Conservation (phyloP, 2,888 invertebrate species). For the Emmelina monodactyla region DNA sequence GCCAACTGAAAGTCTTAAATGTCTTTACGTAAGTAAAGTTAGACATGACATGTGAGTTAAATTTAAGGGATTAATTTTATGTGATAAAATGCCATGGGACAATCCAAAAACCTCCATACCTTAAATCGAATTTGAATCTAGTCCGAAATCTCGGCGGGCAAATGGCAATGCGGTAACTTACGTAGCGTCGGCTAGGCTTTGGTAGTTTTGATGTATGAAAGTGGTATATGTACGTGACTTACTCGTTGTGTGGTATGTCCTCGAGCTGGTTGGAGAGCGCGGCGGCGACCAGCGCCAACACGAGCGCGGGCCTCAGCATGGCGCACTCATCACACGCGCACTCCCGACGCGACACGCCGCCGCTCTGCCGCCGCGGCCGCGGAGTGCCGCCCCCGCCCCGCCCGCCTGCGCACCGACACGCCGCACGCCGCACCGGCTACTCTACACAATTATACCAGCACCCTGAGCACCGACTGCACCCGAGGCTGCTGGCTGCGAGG, state of each 20-base stretch:
- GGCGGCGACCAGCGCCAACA: slow-evolving; percentile 37
- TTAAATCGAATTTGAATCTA: too few species aligned
- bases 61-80: too few species aligned
- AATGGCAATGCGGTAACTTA: too few species aligned
- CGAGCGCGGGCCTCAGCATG: slow-evolving; percentile 39
- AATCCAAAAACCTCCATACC: too few species aligned
- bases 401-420: slow-evolving; percentile 17
- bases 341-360: slow-evolving; percentile 17
- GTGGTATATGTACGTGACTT: slow-evolving; percentile 40
- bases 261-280: slow-evolving; percentile 79
- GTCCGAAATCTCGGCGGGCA: too few species aligned
- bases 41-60: too few species aligned
- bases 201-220: neutral
- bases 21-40: too few species aligned
- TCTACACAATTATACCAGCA: neutral
- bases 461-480: too few species aligned
- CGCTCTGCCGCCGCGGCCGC: slow-evolving; percentile 25
- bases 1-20: too few species aligned
- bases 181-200: too few species aligned
- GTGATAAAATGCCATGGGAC: too few species aligned
- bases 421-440: neutral
- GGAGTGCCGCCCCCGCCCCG: slow-evolving; percentile 20
- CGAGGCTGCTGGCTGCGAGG: too few species aligned
- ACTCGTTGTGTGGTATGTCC: slow-evolving; percentile 91
- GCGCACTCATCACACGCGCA: slow-evolving; percentile 27